Base-by-base conservation (phyloP, 1,140 invertebrate species). In the Drosophila seguyi region DNA sequence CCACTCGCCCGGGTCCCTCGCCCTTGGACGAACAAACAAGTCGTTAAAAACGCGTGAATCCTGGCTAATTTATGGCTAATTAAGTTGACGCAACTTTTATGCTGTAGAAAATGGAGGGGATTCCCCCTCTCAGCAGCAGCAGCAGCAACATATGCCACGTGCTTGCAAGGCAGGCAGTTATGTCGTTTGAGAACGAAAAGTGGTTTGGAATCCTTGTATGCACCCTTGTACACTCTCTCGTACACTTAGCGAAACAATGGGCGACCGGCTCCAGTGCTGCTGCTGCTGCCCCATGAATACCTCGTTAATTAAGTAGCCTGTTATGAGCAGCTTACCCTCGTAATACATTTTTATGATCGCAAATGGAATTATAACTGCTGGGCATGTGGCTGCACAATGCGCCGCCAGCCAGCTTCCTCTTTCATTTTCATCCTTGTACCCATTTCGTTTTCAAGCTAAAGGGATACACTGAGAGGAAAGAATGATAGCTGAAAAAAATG, bases 291-390 rank as follows among this genome's bases (percentile, higher is more conserved):
- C 62, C 62, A 45, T 77, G 66, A 80, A 84, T 81, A 55, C 25
- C 75, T 69, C 58, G 73, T 59, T 81, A 86, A 85, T 85, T 86
- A 85, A 75, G 82, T 74, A 59, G 65, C 55, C 73, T 86, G 81
- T 84, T 84, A 76, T 60, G 81, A 42, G 53, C 63, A 79, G 78
- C 76, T 80, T 84, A 84, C 52, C 66, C 66, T 48, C 61, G 76
- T 84, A 80, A 84, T 84, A 77, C 61, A 80, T 85, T 84, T 85
- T 81, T 75, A 86, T 86, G 78, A 67, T 75, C 42, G 68, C 82
- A 85, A 81, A 84, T 84, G 81, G 74, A 78, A 78, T 71, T 74
- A 71, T 86, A 84, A 76, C 81, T 76, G 76, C 65, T 38, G 72
- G 48, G 42, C 52, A 66, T 66, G 56, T 72, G 47, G 56, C 36